These are phyloP conservation scores for Xenopus tropicalis DNA, from an alignment of 2,113 vertebrate genomes.

Conservation along the genomic window DNA sequence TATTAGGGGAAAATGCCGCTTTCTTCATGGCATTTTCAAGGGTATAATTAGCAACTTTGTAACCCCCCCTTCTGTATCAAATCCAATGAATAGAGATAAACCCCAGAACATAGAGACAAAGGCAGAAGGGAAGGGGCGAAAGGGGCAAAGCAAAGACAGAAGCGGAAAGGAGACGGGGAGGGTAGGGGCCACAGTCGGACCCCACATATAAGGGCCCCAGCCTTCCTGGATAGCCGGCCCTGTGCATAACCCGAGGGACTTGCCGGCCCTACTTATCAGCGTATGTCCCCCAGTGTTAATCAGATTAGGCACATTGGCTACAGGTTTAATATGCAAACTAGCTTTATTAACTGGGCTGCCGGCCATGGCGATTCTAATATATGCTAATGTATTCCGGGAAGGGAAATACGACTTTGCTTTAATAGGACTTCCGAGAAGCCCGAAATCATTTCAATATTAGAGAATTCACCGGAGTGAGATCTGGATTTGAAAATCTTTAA, in stretches of 20 bases:
- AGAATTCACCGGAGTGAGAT: not conserved
- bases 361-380: conserved; percentile 14
- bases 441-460: conserved; percentile 21
- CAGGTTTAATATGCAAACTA: conserved; percentile 13
- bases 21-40: too few relatives aligned
- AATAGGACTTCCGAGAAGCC: conserved; percentile 31
- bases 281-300: conserved; percentile 4
- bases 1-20: too few relatives aligned
- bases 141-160: too few relatives aligned
- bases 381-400: conserved; percentile 20
- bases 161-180: too few relatives aligned
- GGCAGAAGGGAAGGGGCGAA: too few relatives aligned
- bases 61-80: too few relatives aligned
- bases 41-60: too few relatives aligned
- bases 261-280: not conserved
- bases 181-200: too few relatives aligned
- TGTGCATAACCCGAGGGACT: not conserved
- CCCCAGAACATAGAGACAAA: too few relatives aligned
- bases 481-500: not conserved
- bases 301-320: conserved; percentile 12
- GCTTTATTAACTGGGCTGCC: not conserved
- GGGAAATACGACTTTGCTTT: conserved; percentile 14
- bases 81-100: too few relatives aligned
- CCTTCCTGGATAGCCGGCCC: not conserved
- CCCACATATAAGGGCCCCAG: too few relatives aligned